Evolutionary conservation across 1,140 invertebrate genomes (phyloP), one percentile per base, ranked within the genome.

Genomic region (Sitophilus oryzae): DNA sequence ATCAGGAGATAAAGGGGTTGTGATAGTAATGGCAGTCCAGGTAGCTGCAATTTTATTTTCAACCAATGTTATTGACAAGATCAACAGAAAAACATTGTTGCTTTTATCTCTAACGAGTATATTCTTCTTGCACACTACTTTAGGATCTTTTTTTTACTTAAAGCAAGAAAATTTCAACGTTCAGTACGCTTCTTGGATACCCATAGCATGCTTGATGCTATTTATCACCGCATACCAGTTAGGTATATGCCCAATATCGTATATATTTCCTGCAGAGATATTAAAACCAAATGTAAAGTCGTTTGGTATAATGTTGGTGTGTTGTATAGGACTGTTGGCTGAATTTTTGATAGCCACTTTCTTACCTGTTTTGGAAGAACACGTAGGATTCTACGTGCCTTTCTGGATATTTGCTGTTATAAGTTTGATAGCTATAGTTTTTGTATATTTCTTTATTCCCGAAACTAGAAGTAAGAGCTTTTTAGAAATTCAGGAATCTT

Each of bases 381-480:
- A 73, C 0, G 68, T 90, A 2, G 84, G 84, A n/a, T 76, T 78
- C 20, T 81, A 84, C 63, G 78, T 76, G 2, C 81, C 82, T 0
- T 92, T 89, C 74, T 89, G 84, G 80, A 73, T 90, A 19, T 94
- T 93, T 68, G 74, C 81, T 6, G 74, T 76, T 1, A 81, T 82
- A 66, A 84, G 84, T 30, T 72, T 83, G 5, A 18, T 80, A 0
- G 78, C 85, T 18, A 60, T 76, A 1, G 0, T 77, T 2, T 84
- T 82, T 62, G 77, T 82, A 25, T 70, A 81, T 9, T 70, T 76
- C 2, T 75, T 77, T 34, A 72, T 90, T 11, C 86, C 88, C 0
- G 89, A 92, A 72, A 92, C 88, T 0, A 90, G 89, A 71, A 85
- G 85, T 10, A 87, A 85, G 66, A 81, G 82, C 0, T 78, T 89